Evolutionary conservation across 2,888 invertebrate species (phyloP).

Genomic region (Strigamia transsilvanica): DNA sequence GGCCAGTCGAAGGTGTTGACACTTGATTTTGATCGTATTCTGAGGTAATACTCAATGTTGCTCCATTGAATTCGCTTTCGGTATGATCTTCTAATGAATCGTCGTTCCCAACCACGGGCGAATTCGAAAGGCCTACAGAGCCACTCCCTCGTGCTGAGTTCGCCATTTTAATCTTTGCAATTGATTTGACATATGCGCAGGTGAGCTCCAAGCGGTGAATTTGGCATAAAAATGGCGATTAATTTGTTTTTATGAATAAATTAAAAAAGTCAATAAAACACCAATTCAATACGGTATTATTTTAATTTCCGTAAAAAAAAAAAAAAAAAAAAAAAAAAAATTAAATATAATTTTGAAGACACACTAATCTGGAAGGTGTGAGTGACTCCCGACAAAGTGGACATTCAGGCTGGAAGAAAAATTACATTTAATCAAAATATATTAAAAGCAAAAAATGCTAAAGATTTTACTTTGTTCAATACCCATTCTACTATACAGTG

Average conservation of each 20-base stretch:
- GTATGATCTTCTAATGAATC: slow-evolving; percentile 57
- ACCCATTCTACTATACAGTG: not conserved
- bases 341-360: slow-evolving; percentile 10
- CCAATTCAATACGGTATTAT: not conserved
- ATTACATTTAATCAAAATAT: slow-evolving; percentile 21
- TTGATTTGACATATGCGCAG: too few relatives aligned
- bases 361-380: not conserved
- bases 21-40: slow-evolving; percentile 54
- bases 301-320: too few relatives aligned
- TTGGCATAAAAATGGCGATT: too few relatives aligned
- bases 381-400: not conserved
- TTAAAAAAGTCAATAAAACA: too few relatives aligned
- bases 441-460: too few relatives aligned
- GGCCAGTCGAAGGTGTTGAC: slow-evolving; percentile 19
- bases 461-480: not conserved
- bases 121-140: not conserved
- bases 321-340: not conserved
- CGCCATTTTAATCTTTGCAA: not conserved
- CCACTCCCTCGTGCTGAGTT: not conserved
- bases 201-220: too few relatives aligned
- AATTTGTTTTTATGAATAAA: too few relatives aligned
- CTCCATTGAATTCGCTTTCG: slow-evolving; percentile 58
- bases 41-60: slow-evolving; percentile 57
- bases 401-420: slow-evolving; percentile 2
- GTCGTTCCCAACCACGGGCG: not conserved